Conservation (phyloP, 2,113 vertebrate species). For the Hiodon tergisus region DNA sequence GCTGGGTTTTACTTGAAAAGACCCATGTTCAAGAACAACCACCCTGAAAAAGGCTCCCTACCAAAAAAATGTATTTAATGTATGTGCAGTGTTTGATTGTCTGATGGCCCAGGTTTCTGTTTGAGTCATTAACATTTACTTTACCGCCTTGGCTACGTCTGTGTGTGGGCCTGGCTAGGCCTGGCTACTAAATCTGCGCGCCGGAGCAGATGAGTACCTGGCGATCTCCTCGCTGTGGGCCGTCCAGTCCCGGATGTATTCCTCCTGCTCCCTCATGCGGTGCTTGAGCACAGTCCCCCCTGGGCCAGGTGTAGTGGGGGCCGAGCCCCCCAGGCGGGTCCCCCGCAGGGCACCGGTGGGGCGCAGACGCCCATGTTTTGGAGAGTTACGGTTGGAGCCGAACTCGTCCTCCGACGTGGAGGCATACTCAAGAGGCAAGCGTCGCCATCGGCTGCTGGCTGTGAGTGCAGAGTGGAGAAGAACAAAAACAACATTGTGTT, state of each 20-base stretch:
- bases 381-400: slow-evolving; percentile 86
- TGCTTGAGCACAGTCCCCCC: slow-evolving; percentile 78
- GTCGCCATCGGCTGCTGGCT: slow-evolving; percentile 92
- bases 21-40: too few species aligned
- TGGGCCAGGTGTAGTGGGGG: slow-evolving; percentile 39
- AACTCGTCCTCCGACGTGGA: slow-evolving; percentile 99
- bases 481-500: too few species aligned
- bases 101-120: too few species aligned
- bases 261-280: slow-evolving; percentile 92
- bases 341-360: slow-evolving; percentile 78
- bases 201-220: slow-evolving; percentile 68
- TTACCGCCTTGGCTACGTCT: too few species aligned
- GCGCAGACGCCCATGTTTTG: slow-evolving; percentile 83
- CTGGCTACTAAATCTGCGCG: neutral
- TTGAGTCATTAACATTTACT: too few species aligned
- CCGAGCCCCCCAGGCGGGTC: slow-evolving; percentile 68
- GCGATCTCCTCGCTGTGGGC: slow-evolving; percentile 97
- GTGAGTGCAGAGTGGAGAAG: slow-evolving; percentile 28
- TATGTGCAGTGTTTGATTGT: too few species aligned
- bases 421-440: slow-evolving; percentile 94
- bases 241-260: slow-evolving; percentile 97
- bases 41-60: too few species aligned
- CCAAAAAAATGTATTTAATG: too few species aligned
- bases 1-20: too few species aligned
- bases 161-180: neutral